Base-by-base conservation (phyloP, 2,113 vertebrate species). In the Dendropsophus ebraccatus region DNA sequence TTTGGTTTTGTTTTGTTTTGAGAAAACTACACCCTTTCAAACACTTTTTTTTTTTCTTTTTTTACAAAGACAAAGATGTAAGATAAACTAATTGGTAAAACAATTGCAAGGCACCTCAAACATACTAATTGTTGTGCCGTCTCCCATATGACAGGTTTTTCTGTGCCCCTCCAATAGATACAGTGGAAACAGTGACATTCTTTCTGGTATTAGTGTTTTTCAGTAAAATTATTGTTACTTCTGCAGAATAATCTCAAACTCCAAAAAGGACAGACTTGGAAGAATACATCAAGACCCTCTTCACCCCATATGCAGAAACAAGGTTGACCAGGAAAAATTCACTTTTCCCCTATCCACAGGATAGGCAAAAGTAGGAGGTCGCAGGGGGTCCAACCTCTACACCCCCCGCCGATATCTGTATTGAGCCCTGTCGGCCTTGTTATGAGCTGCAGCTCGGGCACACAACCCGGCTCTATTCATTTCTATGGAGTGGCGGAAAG, bases 1-100 rank as follows among this genome's bases (percentile, higher is more conserved):
- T 70, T 56, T 21, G n/a, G 14, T 17, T 54, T 54, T 54, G 13
- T 21, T 32, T 17, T 91, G 92, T 90, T 90, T 88, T 89, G 89
- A 91, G 84, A 69, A 87, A 87, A 87, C 54, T 0, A 25, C 81
- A 73, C 88, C 86, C 88, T 90, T 88, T 87, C 89, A 82, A 91
- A 91, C 84, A 88, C 67, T 89, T 87, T 90, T 81, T 56, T 54
- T 92, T 90, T n/a, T n/a, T n/a, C n/a, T n/a, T 30, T 28, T 69
- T 23, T 19, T 30, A 9, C 19, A 70, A 67, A 70, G 67, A 23
- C 32, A 70, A 70, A 37, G 93, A 95, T 95, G 87, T 87, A 88
- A 95, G 95, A 95, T 95, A 94, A 91, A 70, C 0, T 7, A 77
- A 77, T 50, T 32, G 14, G 28, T 54, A 25, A n/a, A 56, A 52